Evolutionary conservation across 1,140 invertebrate species (phyloP).

Genomic region (Drosophila santomea): DNA sequence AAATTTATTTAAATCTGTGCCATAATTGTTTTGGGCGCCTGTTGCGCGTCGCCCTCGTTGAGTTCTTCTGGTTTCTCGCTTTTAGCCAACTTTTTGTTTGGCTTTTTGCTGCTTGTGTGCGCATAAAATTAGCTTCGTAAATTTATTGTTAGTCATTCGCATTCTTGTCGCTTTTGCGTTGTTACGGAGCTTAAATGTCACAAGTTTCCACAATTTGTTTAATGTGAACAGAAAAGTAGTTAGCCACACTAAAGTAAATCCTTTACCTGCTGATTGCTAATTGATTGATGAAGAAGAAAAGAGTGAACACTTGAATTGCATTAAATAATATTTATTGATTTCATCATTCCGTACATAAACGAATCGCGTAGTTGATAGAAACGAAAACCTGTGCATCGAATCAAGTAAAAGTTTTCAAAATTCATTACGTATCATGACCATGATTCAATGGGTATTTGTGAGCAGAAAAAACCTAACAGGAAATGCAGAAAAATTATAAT

Average conservation of each 20-base stretch:
- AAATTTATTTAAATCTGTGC: slow-evolving; percentile 79
- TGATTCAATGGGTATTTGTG: slow-evolving; percentile 9
- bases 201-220: slow-evolving; percentile 50
- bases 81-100: slow-evolving; percentile 11
- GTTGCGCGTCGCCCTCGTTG: slow-evolving; percentile 53
- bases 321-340: slow-evolving; percentile 81
- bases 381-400: slow-evolving; percentile 41
- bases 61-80: slow-evolving; percentile 41
- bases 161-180: slow-evolving; percentile 43
- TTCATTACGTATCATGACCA: slow-evolving; percentile 49
- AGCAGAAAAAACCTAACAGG: background rate
- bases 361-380: slow-evolving; percentile 47
- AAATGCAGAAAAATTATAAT: slow-evolving; percentile 17
- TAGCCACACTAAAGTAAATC: background rate
- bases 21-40: slow-evolving; percentile 76
- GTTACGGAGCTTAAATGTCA: slow-evolving; percentile 58
- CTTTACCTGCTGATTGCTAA: slow-evolving; percentile 1
- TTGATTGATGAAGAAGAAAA: slow-evolving; percentile 7
- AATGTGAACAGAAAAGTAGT: slow-evolving; percentile 20
- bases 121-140: slow-evolving; percentile 73
- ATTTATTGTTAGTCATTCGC: slow-evolving; percentile 70
- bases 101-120: slow-evolving; percentile 46
- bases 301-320: slow-evolving; percentile 48
- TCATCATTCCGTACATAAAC: slow-evolving; percentile 62
- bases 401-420: slow-evolving; percentile 45